Base-by-base conservation (phyloP, 2,113 vertebrate species). In the Cavia aperea region DNA sequence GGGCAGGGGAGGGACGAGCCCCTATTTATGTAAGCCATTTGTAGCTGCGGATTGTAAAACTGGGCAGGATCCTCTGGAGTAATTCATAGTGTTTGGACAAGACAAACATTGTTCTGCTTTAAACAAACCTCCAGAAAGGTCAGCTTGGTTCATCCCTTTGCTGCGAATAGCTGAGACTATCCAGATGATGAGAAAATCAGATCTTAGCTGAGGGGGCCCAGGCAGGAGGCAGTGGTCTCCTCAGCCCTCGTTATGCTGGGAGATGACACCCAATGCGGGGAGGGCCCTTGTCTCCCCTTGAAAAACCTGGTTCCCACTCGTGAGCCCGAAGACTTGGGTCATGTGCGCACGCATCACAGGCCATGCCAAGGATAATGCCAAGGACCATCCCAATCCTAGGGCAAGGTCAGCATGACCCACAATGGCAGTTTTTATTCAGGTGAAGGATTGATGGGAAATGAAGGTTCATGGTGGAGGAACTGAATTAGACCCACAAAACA, bases 71-170 rank as follows among this genome's bases (percentile, higher is more conserved):
- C 91, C 95, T 95, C 93, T 91, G 96, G 96, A 96, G 94, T 95
- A 97, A 97, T 96, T 97, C 96, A 96, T 95, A 94, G 93, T 96
- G 96, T 97, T 97, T 97, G 97, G 97, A 97, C 95, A 97, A 97
- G 96, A 97, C 97, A 97, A 97, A 97, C 96, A 97, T 97, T 97
- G 97, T 97, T 97, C 96, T 93, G 95, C 95, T 96, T 96, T 96
- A 97, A 97, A 97, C 96, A 97, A 97, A 97, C 96, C 96, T 96
- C 96, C 89, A 94, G 93, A 94, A 96, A 96, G 97, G 97, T 97
- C 97, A 97, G 91, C 91, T 96, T 89, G 95, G 97, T 97, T 97
- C 96, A 96, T 93, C 96, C 95, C 81, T 95, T 94, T 91, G 92
- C 96, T 97, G 88, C 29, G 49, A 95, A 94, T 95, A 60, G 65